Conservation (phyloP, 2,113 vertebrate species). For the Poecile atricapillus region DNA sequence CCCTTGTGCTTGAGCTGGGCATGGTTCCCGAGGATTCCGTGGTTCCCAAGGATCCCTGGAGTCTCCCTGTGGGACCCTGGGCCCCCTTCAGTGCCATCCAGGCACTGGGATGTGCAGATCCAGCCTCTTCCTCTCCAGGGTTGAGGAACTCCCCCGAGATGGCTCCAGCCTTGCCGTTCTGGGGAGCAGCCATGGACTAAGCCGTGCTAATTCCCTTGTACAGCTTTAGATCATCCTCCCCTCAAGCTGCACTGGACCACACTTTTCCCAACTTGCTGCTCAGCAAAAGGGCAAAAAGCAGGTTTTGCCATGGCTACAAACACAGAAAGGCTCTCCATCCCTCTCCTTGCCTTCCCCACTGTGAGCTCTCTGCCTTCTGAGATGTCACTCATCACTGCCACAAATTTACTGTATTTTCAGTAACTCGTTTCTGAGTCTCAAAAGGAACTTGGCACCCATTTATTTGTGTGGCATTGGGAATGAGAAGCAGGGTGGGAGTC, state of each 20-base stretch:
- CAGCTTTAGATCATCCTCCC: background rate
- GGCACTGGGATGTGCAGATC: background rate
- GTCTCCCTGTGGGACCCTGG: background rate
- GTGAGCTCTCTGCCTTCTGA: background rate
- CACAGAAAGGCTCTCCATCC: background rate
- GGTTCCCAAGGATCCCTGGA: background rate
- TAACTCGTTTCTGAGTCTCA: background rate
- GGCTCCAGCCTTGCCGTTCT: background rate
- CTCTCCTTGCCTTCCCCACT: background rate
- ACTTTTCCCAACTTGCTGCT: background rate
- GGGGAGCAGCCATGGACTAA: conserved; percentile 18
- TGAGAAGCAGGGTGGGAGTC: background rate
- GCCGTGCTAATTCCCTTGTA: background rate
- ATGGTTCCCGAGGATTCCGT: background rate
- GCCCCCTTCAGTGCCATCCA: background rate
- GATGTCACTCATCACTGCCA: background rate
- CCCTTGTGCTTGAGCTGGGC: background rate
- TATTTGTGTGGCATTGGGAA: background rate
- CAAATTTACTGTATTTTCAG: background rate
- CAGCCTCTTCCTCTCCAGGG: background rate
- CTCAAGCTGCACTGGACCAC: background rate
- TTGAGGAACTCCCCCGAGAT: background rate
- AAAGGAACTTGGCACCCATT: background rate
- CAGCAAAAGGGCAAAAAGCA: background rate
- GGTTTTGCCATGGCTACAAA: background rate